Base-by-base conservation (phyloP, 2,888 invertebrate species). In the Notodonta ziczac region DNA sequence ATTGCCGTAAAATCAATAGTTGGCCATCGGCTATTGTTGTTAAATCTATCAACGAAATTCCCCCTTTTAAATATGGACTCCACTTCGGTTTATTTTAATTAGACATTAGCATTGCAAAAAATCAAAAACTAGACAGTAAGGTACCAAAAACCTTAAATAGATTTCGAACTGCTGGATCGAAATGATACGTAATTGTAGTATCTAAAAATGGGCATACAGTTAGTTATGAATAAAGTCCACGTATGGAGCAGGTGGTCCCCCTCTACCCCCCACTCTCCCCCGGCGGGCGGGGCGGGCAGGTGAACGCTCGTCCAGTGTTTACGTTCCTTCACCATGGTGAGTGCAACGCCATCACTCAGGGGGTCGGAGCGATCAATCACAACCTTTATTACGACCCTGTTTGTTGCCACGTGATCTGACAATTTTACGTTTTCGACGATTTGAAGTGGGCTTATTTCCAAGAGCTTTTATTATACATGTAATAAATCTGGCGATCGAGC, bases 271-370 rank as follows among this genome's bases (percentile, higher is more conserved):
- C 8, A 54, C 57, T 53, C 9, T 4, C 35, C 35, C 6, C 35
- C 46, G 61, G 48, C 14, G 58, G 48, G 35, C 70, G 57, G 52
- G 60, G 61, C 66, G 66, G 73, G 76, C 71, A 73, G 68, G 69
- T 72, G 66, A 59, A 42, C 24, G 56, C 46, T 66, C 58, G 57
- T 58, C 62, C 67, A 77, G 63, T 91, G 91, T 91, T 90, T 89
- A 89, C 88, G 81, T 87, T 84, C 83, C 77, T 86, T 91, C 91
- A 88, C 92, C 92, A 91, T 92, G 92, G 91, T 83, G 90, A 90
- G 76, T 83, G 84, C 83, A 74, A 69, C 71, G 63, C 66, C 69
- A 65, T 71, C 69, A 68, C 67, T 70, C 63, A 72, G 63, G 59
- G 57, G 56, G 60, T 55, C 53, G 63, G 57, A 56, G 57, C 77